Conservation (phyloP, 1,140 invertebrate genomes). For the Gonatopus flavifemur region DNA sequence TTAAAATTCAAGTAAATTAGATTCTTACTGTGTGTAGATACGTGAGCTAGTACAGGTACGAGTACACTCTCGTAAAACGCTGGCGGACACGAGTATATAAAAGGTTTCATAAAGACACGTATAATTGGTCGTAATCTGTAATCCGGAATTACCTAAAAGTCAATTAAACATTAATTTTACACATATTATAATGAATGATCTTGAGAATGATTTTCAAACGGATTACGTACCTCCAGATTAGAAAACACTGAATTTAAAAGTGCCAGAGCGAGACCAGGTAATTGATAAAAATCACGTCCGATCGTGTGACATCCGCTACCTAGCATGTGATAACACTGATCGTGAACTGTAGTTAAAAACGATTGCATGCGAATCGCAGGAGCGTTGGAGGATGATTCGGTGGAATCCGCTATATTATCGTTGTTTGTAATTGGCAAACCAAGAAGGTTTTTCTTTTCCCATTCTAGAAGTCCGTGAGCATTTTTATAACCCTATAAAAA, state of each 20-base stretch:
- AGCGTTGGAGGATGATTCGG: constrained; percentile 56
- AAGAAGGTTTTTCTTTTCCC: constrained; percentile 69
- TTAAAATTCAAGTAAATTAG: too few species aligned
- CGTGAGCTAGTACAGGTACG: constrained; percentile 73
- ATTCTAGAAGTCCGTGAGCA: constrained; percentile 71
- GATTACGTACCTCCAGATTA: constrained; percentile 63
- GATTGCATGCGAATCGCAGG: constrained; percentile 80
- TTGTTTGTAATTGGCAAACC: constrained; percentile 59
- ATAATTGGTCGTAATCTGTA: constrained; percentile 80
- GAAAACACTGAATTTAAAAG: constrained; percentile 68
- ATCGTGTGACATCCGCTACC: constrained; percentile 75
- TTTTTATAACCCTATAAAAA: constrained; percentile 64
- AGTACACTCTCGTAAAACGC: constrained; percentile 74
- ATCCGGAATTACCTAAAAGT: constrained; percentile 73
- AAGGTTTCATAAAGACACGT: constrained; percentile 81
- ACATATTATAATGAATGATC: not conserved
- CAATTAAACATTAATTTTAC: not conserved
- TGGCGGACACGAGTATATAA: constrained; percentile 81
- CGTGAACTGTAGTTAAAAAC: constrained; percentile 71
- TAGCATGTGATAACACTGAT: constrained; percentile 77
- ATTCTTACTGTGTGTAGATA: constrained; percentile 74
- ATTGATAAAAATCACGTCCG: constrained; percentile 79
- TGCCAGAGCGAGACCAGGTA: constrained; percentile 65
- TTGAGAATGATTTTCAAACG: not conserved
- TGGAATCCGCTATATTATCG: constrained; percentile 53